Base-by-base conservation (phyloP, 2,888 invertebrate genomes). In the Drosophila vallismaia region DNA sequence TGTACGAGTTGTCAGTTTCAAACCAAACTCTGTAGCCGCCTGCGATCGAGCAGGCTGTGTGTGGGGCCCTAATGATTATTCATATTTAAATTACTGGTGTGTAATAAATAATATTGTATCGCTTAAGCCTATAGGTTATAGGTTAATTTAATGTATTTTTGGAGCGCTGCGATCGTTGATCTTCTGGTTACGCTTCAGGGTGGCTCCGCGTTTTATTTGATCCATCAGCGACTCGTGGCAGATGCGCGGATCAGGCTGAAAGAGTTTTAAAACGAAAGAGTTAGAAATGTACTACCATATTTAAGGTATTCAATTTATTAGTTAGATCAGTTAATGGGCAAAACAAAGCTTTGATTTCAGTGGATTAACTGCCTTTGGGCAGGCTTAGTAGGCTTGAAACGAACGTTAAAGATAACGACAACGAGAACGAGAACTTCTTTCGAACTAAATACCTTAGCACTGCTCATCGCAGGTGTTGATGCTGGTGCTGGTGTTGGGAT, bases 201-300 rank as follows among this genome's bases (percentile, higher is more conserved):
- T 95, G 14, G 97, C 97, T 62, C 97, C 97, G 72, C 96, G 94
- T 87, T 97, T 95, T 71, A 97, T 97, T 90, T 97, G 97, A 93
- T 97, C 97, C 97, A 97, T 97, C n/a, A 97, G 93, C 0, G 97
- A 97, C 77, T 97, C 97, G 92, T 96, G 95, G 83, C 96, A 95
- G 33, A 94, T 92, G 66, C 95, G 94, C 0, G 96, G 96, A 91
- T 96, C 96, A 63, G 96, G 95, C 94, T 95, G 92, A 55, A 92
- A 92, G 49, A 64, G 79, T 19, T 0, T 0, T 29, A 60, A 46
- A 36, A 0, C 6, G 0, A 0, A 10, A 29, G 1, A 14, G 45
- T 57, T 54, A 73, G 6, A 14, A 6, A 1, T 3, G 3, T 7
- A n/a, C n/a, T n/a, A n/a, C n/a, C n/a, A n/a, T n/a, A n/a, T n/a